These are phyloP conservation scores for Lepidocyrtinus sp. DNA, from an alignment of 2,888 invertebrate species.

Conservation along the genomic window DNA sequence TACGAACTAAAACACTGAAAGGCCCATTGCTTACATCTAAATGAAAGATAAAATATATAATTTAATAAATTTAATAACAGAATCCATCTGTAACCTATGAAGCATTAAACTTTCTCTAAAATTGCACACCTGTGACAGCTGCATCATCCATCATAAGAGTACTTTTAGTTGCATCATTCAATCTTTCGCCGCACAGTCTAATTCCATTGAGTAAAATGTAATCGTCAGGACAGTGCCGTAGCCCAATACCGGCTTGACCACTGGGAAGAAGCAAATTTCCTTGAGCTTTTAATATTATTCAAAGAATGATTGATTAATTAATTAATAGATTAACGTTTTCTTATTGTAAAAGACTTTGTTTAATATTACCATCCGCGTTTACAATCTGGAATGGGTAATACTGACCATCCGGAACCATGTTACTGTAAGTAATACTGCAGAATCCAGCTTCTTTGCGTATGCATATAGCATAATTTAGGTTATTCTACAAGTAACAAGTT, in stretches of 20 bases:
- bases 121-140: slow-evolving; percentile 79
- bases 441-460: slow-evolving; percentile 77
- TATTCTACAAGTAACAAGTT: slow-evolving; percentile 77
- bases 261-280: slow-evolving; percentile 73
- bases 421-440: slow-evolving; percentile 78
- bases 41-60: not conserved
- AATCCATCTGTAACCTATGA: too few species aligned
- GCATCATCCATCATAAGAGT: slow-evolving; percentile 79
- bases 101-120: not conserved
- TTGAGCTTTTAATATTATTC: slow-evolving; percentile 35
- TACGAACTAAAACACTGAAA: slow-evolving; percentile 80
- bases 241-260: slow-evolving; percentile 82
- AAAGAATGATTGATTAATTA: not conserved
- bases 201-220: slow-evolving; percentile 81
- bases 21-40: slow-evolving; percentile 80
- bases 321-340: not conserved
- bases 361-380: slow-evolving; percentile 75
- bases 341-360: too few species aligned
- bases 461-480: slow-evolving; percentile 84
- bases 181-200: slow-evolving; percentile 81
- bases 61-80: too few species aligned
- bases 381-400: slow-evolving; percentile 79
- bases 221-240: slow-evolving; percentile 83
- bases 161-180: slow-evolving; percentile 79
- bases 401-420: slow-evolving; percentile 72